Evolutionary conservation across 2,888 invertebrate genomes (phyloP).

Genomic region (Melanostoma mellinum): DNA sequence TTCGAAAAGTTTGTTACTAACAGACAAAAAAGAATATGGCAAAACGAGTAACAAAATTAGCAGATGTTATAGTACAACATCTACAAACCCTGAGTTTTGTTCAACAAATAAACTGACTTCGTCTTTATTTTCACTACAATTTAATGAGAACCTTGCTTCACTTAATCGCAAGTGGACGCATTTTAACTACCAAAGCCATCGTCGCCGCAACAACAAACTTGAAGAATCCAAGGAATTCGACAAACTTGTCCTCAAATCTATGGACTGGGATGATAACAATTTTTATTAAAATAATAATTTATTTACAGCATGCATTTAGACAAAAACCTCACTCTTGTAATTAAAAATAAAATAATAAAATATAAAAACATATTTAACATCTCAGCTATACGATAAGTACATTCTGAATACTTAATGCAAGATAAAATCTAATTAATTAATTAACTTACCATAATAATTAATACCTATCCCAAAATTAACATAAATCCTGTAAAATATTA

Average conservation of each 20-base stretch:
- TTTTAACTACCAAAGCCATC: constrained; percentile 78
- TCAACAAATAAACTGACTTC: constrained; percentile 79
- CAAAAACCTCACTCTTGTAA: constrained; percentile 20
- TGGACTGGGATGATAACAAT: constrained; percentile 82
- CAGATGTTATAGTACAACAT: constrained; percentile 49
- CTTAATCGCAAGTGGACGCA: constrained; percentile 81
- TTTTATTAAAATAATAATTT: constrained; percentile 77
- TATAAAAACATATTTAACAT: constrained; percentile 35
- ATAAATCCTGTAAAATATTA: constrained; percentile 72
- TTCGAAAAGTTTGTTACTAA: constrained; percentile 78
- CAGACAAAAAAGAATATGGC: constrained; percentile 79
- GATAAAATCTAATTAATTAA: constrained; percentile 38
- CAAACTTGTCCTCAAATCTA: constrained; percentile 81
- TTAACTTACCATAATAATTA: constrained; percentile 20
- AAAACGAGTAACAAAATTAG: constrained; percentile 75
- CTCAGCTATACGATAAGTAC: constrained; percentile 29
- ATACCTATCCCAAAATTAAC: constrained; percentile 58
- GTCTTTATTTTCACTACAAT: constrained; percentile 80
- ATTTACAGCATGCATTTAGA: constrained; percentile 42
- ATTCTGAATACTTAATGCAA: constrained; percentile 42
- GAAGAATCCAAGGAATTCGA: constrained; percentile 81
- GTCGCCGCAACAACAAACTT: constrained; percentile 80
- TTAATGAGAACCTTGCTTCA: constrained; percentile 77
- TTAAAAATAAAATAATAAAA: constrained; percentile 33
- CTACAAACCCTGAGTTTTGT: constrained; percentile 71